Base-by-base conservation (phyloP, 2,113 vertebrate species). In the Misgurnus mizolepis region DNA sequence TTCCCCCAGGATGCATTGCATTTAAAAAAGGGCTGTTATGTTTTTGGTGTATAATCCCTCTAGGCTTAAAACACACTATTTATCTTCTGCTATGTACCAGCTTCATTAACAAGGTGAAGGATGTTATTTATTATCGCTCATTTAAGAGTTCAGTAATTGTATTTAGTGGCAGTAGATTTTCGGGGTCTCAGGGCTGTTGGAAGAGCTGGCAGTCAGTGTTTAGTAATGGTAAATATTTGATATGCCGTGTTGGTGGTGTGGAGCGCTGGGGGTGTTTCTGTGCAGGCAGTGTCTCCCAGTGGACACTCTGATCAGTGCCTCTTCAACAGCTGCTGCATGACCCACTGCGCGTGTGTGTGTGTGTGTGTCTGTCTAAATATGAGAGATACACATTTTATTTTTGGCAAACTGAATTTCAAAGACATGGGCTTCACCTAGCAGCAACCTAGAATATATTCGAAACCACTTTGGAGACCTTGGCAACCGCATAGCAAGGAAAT, bases 231-330 rank as follows among this genome's bases (percentile, higher is more conserved):
- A 82, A 79, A 85, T 85, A 79, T 76, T 78, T 74, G 75, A 77
- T 56, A 11, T 76, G 76, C 79, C 12, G 69, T 60, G 67, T 72
- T 56, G 47, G 80, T 56, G 60, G 60, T 11, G 56, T 58, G 55
- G 70, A 40, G 50, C 40, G 45, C 80, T 66, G 66, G 73, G 77
- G 67, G 60, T 22, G 27, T 53, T 71, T 80, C 81, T 73, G 83
- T 78, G 70, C 60, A 67, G 71, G 80, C 81, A 85, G 82, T 84
- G 84, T 86, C 84, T 87, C 84, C 84, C 82, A 76, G 82, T 87
- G 86, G 84, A 84, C 73, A 72, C 47, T 81, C 76, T 73, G 79
- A 69, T 82, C 73, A 85, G 81, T 83, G 79, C 68, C 72, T 80
- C 65, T 79, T 68, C 76, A 74, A 80, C 82, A 79, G 68, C 76